phyloP scores from a whole-genome alignment of 2,888 invertebrate species.

The Dysmachus trigonus region DNA sequence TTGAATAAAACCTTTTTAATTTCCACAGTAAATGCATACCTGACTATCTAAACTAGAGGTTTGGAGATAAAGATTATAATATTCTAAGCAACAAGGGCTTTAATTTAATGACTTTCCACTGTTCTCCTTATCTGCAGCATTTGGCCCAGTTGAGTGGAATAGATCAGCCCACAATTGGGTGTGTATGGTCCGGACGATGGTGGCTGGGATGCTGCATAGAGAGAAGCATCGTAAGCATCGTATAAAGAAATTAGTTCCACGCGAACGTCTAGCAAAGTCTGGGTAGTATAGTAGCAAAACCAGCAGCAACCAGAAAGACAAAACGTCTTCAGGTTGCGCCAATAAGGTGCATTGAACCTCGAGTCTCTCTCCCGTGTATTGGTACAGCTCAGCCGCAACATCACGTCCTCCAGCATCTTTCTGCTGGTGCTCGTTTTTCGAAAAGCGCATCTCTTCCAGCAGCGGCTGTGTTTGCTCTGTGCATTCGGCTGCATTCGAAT shows the following conservation, averaged over 20 bases:
- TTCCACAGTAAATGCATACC: background rate
- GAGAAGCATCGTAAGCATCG: background rate
- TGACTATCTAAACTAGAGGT: background rate
- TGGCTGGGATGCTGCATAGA: background rate
- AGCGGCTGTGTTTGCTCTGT: background rate
- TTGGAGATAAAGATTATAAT: background rate
- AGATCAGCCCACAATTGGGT: background rate
- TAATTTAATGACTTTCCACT: constrained; percentile 4
- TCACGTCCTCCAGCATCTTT: background rate
- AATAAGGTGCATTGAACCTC: constrained; percentile 31
- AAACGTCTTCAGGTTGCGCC: constrained; percentile 30
- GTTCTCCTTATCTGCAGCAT: constrained; percentile 19
- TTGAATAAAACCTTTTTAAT: background rate
- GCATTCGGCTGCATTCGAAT: constrained; percentile 2
- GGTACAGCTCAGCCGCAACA: background rate
- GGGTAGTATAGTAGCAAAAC: background rate
- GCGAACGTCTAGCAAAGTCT: background rate
- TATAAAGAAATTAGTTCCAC: constrained; percentile 27
- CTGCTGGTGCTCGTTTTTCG: background rate
- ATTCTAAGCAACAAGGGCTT: background rate
- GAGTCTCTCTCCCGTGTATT: background rate
- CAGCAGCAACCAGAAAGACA: constrained; percentile 11
- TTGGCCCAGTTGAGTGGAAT: background rate
- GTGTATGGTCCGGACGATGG: background rate
- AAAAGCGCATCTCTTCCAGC: background rate